Base-by-base conservation (phyloP, 2,888 invertebrate species). In the Acrocyrtus sp. region DNA sequence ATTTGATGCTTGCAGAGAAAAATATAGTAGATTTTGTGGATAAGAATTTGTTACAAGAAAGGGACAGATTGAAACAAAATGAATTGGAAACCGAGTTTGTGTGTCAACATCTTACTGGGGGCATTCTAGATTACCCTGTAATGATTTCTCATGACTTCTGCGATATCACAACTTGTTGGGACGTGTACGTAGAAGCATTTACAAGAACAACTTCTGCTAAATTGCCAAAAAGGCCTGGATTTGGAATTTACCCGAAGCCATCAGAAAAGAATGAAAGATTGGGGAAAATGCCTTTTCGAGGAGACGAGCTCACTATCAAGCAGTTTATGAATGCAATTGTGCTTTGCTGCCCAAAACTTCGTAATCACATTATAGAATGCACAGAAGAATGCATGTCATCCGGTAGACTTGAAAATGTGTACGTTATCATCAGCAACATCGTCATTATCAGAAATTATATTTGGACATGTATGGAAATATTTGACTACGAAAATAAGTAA, bases 21-120 rank as follows among this genome's bases (percentile, higher is more conserved):
- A 81, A 81, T 69, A 76, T 81, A 22, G 75, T 81, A 22, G 81
- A 81, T 65, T 81, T 79, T 74, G 81, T 81, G 6, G 81, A 81
- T 19, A 81, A 81, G 27, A 80, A 80, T 75, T 73, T 81, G 39
- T 76, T 77, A 1, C 81, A 81, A 51, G 81, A 81, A 54, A 67
- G 77, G 43, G 81, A 81, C 47, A 56, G 81, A n/a, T 48, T 81
- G 19, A 73, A 79, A 39, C 60, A 75, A 45, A 56, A 81, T 76
- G 81, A 81, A 50, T 53, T 81, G n/a, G 81, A 81, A 51, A 76
- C 78, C 60, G 80, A 81, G 34, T 66, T 62, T 29, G 76, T 81
- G n/a, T 81, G 81, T 73, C 65, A 62, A 60, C 81, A 80, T 75
- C 69, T 81, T 22, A 72, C 69, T 26, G 81, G 81, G 3, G 81